These are phyloP conservation scores for Uloborus plumipes DNA, from an alignment of 2,888 invertebrate species.

Conservation along the genomic window DNA sequence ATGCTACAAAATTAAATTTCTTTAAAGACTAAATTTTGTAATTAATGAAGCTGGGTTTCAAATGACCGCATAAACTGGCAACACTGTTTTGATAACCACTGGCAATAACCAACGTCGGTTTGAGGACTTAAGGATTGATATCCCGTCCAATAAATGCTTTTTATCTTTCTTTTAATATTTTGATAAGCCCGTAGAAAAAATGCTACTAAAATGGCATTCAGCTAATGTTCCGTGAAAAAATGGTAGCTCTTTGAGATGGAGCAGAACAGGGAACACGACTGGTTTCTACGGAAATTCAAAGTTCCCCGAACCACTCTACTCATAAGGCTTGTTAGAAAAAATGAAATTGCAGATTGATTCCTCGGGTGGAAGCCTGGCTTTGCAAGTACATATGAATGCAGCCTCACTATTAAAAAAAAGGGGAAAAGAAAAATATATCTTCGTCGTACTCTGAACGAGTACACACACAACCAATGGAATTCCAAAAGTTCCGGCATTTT, in stretches of 20 bases:
- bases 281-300: conserved; percentile 7
- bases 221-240: conserved; percentile 58
- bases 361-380: conserved; percentile 55
- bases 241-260: conserved; percentile 33
- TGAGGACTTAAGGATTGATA: conserved; percentile 35
- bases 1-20: no score
- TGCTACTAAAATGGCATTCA: conserved; percentile 58
- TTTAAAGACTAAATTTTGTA: no score
- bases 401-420: conserved; percentile 56
- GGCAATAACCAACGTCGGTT: conserved; percentile 47
- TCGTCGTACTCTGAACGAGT: conserved; percentile 54
- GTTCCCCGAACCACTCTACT: conserved; percentile 1
- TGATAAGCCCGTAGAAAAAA: conserved; percentile 57
- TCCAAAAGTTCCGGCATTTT: conserved; percentile 57
- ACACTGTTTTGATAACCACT: conserved; percentile 60
- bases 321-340: conserved; percentile 31
- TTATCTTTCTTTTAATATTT: conserved; percentile 32
- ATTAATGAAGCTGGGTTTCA: no score
- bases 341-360: conserved; percentile 50
- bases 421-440: conserved; percentile 61
- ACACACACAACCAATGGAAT: conserved; percentile 56
- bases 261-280: conserved; percentile 14
- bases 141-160: conserved; percentile 43
- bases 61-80: conserved; percentile 1
- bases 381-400: conserved; percentile 58